phyloP scores from a whole-genome alignment of 1,140 invertebrate genomes.

The Drosophila willistoni region DNA sequence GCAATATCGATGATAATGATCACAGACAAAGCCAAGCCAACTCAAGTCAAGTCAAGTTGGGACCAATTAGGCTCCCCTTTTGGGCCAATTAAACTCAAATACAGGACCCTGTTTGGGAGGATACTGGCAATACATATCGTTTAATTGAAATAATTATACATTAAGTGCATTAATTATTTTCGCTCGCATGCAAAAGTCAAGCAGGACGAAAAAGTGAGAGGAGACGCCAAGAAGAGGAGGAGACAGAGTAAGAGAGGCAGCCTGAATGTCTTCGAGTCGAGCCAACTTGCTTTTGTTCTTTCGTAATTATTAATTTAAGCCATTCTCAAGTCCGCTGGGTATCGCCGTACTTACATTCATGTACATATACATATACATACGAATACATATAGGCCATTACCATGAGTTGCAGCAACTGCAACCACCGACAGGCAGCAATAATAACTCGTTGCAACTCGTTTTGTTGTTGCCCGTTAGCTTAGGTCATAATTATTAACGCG shows the following conservation, averaged over 20 bases:
- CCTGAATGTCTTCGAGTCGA: constrained; percentile 47
- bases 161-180: constrained; percentile 83
- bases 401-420: constrained; percentile 22
- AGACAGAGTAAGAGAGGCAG: constrained; percentile 23
- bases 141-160: constrained; percentile 83
- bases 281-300: constrained; percentile 47
- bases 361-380: constrained; percentile 8
- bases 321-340: constrained; percentile 68
- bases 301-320: constrained; percentile 81
- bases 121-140: constrained; percentile 42
- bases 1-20: constrained; percentile 45
- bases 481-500: constrained; percentile 74
- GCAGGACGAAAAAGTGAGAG: constrained; percentile 11
- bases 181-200: constrained; percentile 54
- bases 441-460: constrained; percentile 58
- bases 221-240: constrained; percentile 30
- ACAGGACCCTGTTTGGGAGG: constrained; percentile 39
- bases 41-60: neutral
- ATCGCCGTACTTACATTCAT: constrained; percentile 17
- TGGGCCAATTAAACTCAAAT: constrained; percentile 67
- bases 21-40: neutral
- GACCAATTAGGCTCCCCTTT: constrained; percentile 17
- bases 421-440: constrained; percentile 19
- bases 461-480: constrained; percentile 61
- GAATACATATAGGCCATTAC: constrained; percentile 55